A percentile compares a stretch with the other conserved stretches of the same genome.
Conservation (phyloP, 2,888 invertebrate species). For the Mongoloraphidia duomilia region DNA sequence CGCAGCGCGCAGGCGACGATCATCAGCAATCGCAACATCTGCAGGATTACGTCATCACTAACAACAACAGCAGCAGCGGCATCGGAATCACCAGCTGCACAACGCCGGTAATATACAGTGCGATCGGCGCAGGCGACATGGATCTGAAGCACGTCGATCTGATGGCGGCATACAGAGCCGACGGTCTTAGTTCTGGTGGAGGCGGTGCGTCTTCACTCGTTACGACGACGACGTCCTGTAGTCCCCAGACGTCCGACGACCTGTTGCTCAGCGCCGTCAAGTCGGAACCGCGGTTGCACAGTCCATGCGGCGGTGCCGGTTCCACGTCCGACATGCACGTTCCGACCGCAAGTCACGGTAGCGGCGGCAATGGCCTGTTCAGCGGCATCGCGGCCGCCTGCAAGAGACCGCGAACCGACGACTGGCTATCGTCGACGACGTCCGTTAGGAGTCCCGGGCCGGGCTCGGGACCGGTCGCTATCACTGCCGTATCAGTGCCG, state of each 20-base stretch:
- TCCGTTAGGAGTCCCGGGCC: constrained; percentile 44
- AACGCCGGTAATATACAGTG: too few relatives aligned
- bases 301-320: constrained; percentile 18
- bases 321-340: constrained; percentile 16
- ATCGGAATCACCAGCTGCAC: too few relatives aligned
- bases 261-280: constrained; percentile 27
- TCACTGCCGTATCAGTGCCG: constrained; percentile 24
- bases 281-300: constrained; percentile 29
- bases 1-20: too few relatives aligned
- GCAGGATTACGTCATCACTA: too few relatives aligned
- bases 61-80: too few relatives aligned
- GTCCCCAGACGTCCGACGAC: constrained; percentile 10
- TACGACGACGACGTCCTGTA: neutral
- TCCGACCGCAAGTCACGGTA: constrained; percentile 13
- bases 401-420: constrained; percentile 41
- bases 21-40: too few relatives aligned
- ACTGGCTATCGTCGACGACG: constrained; percentile 49
- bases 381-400: constrained; percentile 14
- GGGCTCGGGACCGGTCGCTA: constrained; percentile 34
- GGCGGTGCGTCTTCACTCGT: too few relatives aligned
- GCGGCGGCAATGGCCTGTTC: constrained; percentile 11
- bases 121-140: too few relatives aligned
- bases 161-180: too few relatives aligned
- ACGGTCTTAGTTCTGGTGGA: too few relatives aligned
- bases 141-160: too few relatives aligned